Conservation (phyloP, 2,888 invertebrate genomes). For the Drosophila paranaensis region DNA sequence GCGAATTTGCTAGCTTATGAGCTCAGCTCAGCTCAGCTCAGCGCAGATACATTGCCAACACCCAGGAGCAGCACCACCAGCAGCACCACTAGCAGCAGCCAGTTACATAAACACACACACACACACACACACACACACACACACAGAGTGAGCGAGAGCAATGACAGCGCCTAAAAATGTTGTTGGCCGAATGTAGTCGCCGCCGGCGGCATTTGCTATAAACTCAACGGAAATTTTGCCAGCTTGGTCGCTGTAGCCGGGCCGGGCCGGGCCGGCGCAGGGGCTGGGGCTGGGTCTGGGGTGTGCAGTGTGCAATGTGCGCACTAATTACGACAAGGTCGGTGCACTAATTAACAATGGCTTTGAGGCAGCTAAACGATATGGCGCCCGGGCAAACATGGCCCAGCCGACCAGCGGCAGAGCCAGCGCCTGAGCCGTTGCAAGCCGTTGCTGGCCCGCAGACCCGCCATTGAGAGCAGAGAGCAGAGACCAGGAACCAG, state of each 20-base stretch:
- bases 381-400: constrained; percentile 46
- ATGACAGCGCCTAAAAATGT: constrained; percentile 11
- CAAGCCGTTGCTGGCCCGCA: constrained; percentile 2
- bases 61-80: background rate
- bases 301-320: constrained; percentile 59
- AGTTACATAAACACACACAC: constrained; percentile 1
- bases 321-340: constrained; percentile 77
- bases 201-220: constrained; percentile 52
- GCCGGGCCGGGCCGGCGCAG: background rate
- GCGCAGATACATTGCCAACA: constrained; percentile 23
- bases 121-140: background rate
- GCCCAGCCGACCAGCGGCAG: constrained; percentile 10
- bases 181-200: constrained; percentile 24
- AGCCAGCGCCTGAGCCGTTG: background rate
- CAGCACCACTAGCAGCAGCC: background rate
- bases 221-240: constrained; percentile 56
- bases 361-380: constrained; percentile 75
- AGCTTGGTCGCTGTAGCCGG: constrained; percentile 28
- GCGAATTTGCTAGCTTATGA: constrained; percentile 59
- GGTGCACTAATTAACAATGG: constrained; percentile 77
- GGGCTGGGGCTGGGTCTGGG: background rate
- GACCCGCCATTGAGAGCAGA: constrained; percentile 11
- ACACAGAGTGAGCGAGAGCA: background rate
- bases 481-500: constrained; percentile 11
- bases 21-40: constrained; percentile 28